Percentiles rank a stretch among this genome's conserved stretches.
Evolutionary conservation across 2,797 vertebrate species (phyloP).

Genomic region (Notolepis coatsorum): DNA sequence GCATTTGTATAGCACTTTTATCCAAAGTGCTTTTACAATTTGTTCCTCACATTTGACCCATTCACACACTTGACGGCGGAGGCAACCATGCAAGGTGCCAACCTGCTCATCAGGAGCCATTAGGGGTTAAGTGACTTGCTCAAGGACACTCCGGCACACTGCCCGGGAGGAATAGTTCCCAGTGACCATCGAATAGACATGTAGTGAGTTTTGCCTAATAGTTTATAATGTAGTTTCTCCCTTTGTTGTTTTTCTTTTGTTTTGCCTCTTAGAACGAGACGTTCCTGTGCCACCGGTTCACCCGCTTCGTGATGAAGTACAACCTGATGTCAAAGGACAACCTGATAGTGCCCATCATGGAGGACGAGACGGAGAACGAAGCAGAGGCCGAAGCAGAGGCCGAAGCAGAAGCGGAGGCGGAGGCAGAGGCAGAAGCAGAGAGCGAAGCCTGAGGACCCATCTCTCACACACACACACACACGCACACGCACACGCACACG

Average conservation of each 20-base stretch:
- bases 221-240: not conserved
- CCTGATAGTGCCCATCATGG: slow-evolving; percentile 92
- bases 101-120: no score
- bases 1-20: no score
- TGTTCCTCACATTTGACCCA: no score
- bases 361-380: slow-evolving; percentile 1
- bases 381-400: no score
- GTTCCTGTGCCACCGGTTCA: slow-evolving; percentile 92
- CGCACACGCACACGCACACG: not conserved
- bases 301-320: slow-evolving; percentile 93
- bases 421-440: not conserved
- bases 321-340: slow-evolving; percentile 94
- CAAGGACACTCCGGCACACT: no score
- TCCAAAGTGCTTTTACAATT: no score
- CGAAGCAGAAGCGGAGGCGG: no score
- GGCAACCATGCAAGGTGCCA: no score
- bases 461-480: not conserved
- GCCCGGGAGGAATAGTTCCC: no score
- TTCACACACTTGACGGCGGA: no score
- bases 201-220: not conserved
- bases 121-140: no score
- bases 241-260: not conserved
- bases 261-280: slow-evolving; percentile 84
- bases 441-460: not conserved
- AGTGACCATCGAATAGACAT: no score